These are phyloP conservation scores for Entelurus aequoreus DNA, from an alignment of 2,113 vertebrate species.

Conservation along the genomic window DNA sequence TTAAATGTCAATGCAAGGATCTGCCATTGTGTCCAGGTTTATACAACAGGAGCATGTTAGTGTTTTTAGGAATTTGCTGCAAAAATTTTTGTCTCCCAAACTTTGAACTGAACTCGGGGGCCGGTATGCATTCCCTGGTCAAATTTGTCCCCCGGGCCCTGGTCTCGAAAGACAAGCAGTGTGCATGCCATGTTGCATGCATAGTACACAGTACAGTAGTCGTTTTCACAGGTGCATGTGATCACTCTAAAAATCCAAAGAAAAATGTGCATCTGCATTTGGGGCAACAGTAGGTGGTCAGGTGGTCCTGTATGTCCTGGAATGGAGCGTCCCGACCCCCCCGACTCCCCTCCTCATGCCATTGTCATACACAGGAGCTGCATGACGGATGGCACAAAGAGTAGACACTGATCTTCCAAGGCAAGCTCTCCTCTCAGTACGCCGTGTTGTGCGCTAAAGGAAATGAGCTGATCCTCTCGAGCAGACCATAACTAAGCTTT, in stretches of 20 bases:
- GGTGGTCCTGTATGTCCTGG: constrained; percentile 65
- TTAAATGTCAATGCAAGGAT: too few relatives aligned
- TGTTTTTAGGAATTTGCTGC: too few relatives aligned
- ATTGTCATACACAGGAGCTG: constrained; percentile 59
- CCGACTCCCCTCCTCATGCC: constrained; percentile 47
- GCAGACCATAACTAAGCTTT: constrained; percentile 58
- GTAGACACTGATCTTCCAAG: constrained; percentile 61
- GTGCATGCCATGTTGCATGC: too few relatives aligned
- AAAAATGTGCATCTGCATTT: constrained; percentile 25
- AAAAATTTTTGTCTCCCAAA: too few relatives aligned
- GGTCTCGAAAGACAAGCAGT: too few relatives aligned
- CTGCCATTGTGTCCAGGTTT: too few relatives aligned
- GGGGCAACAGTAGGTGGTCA: constrained; percentile 58
- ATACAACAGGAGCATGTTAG: too few relatives aligned
- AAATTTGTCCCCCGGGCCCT: too few relatives aligned
- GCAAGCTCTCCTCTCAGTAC: constrained; percentile 53
- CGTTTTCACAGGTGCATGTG: too few relatives aligned
- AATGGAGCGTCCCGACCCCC: constrained; percentile 41
- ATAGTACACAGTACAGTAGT: too few relatives aligned
- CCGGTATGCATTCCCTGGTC: too few relatives aligned
- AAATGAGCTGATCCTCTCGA: constrained; percentile 66
- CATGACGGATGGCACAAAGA: constrained; percentile 66
- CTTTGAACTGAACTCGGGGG: too few relatives aligned
- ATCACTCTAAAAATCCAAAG: neutral
- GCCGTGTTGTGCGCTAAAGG: constrained; percentile 45